These are phyloP conservation scores for Eurypyga helias DNA, from an alignment of 2,113 vertebrate genomes.

Conservation along the genomic window DNA sequence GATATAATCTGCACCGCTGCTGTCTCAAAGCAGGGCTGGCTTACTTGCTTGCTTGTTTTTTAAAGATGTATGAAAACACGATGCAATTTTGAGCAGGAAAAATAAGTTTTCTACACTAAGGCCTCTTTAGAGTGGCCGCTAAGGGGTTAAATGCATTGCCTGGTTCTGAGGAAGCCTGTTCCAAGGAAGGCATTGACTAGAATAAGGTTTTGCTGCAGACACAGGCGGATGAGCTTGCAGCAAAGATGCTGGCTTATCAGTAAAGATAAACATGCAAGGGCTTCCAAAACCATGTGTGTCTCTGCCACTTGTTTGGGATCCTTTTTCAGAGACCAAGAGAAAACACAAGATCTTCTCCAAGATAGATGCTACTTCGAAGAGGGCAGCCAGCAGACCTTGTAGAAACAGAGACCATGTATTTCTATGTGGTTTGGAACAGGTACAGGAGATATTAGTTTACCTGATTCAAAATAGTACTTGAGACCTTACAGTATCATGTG, in stretches of 20 bases:
- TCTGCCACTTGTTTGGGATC: constrained; percentile 53
- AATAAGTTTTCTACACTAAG: background rate
- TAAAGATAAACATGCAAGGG: constrained; percentile 59
- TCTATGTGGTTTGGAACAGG: constrained; percentile 42
- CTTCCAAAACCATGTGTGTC: constrained; percentile 29
- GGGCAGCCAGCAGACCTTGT: background rate
- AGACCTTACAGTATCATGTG: background rate
- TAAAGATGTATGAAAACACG: background rate
- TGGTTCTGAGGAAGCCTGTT: background rate
- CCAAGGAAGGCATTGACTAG: background rate
- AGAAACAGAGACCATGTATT: background rate
- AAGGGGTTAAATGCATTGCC: constrained; percentile 34
- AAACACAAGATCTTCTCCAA: constrained; percentile 27
- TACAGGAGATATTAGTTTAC: constrained; percentile 52
- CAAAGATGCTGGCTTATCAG: constrained; percentile 68
- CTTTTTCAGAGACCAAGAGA: constrained; percentile 26
- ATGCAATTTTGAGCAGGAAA: background rate
- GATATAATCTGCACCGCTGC: background rate
- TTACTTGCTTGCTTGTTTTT: background rate
- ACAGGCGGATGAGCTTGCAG: constrained; percentile 28
- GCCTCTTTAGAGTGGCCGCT: background rate
- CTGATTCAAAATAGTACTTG: constrained; percentile 45
- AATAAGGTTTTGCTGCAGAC: constrained; percentile 37
- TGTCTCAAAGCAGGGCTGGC: background rate
- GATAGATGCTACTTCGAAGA: constrained; percentile 17